These are phyloP conservation scores for Chrysomela aeneicollis DNA, from an alignment of 2,888 invertebrate species.

Conservation along the genomic window DNA sequence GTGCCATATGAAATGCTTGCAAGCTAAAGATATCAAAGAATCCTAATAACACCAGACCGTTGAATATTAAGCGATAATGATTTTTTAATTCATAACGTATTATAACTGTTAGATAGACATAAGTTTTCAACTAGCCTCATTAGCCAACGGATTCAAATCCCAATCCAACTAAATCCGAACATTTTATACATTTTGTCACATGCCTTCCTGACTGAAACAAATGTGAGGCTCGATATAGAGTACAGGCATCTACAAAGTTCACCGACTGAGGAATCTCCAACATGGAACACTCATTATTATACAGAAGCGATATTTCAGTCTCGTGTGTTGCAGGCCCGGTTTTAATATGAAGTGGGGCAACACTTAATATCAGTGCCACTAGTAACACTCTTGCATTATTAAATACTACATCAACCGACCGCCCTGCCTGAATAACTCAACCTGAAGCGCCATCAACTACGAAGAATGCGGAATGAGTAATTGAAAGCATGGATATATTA, in stretches of 20 bases:
- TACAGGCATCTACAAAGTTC: slow-evolving; percentile 15
- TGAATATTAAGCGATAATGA: too few species aligned
- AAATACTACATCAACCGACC: slow-evolving; percentile 43
- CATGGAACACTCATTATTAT: slow-evolving; percentile 37
- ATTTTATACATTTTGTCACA: too few species aligned
- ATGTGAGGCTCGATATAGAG: not conserved
- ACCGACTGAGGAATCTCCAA: slow-evolving; percentile 26
- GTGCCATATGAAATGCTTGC: too few species aligned
- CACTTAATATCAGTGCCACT: slow-evolving; percentile 41
- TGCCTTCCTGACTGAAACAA: too few species aligned
- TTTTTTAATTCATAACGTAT: too few species aligned
- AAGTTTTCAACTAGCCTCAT: too few species aligned
- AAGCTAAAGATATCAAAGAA: too few species aligned
- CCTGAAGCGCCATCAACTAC: slow-evolving; percentile 34
- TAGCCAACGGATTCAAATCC: too few species aligned
- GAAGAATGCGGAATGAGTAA: slow-evolving; percentile 35
- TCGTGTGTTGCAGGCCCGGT: slow-evolving; percentile 32
- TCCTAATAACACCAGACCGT: too few species aligned
- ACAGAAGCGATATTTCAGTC: slow-evolving; percentile 41
- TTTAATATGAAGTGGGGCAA: slow-evolving; percentile 39
- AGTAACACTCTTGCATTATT: slow-evolving; percentile 42
- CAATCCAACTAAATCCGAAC: too few species aligned
- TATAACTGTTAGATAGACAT: too few species aligned
- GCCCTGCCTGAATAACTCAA: slow-evolving; percentile 38
- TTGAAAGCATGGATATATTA: slow-evolving; percentile 21